Evolutionary conservation across 2,113 vertebrate genomes (phyloP).

Genomic region (Alethe castanea): DNA sequence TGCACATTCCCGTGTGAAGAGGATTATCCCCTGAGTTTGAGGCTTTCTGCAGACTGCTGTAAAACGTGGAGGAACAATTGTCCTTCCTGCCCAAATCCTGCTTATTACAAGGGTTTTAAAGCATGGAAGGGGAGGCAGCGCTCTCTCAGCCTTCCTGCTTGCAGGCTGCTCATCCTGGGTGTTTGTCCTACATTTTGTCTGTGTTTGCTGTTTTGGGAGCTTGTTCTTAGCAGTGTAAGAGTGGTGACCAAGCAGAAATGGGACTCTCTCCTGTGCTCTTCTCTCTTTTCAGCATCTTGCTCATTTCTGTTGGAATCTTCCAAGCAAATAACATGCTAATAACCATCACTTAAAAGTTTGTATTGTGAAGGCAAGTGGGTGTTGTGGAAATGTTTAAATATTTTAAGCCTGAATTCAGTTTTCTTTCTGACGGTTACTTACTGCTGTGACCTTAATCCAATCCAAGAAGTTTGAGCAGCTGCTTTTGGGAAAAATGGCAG

Average conservation of each 20-base stretch:
- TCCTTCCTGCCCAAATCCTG: neutral
- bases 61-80: neutral
- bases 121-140: neutral
- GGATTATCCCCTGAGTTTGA: neutral
- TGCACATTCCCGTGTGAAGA: neutral
- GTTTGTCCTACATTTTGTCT: neutral
- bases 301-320: neutral
- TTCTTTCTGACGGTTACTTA: neutral
- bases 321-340: neutral
- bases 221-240: neutral
- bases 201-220: neutral
- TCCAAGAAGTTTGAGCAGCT: neutral
- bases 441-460: slow-evolving; percentile 9
- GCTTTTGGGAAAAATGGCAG: slow-evolving; percentile 16
- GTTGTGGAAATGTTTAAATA: neutral
- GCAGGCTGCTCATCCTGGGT: neutral
- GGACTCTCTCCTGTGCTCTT: neutral
- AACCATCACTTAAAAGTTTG: neutral
- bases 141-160: neutral
- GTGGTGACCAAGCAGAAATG: neutral
- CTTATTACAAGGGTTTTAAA: neutral
- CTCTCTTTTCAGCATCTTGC: neutral
- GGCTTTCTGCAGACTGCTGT: neutral
- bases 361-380: neutral
- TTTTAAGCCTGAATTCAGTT: neutral